Conservation (phyloP, 2,113 vertebrate genomes). For the mouse (Mus musculus) region GRCm39 chr11:93709501-93710000, state of each 20-base stretch:
- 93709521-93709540: not conserved
- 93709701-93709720: not conserved
- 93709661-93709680: not conserved
- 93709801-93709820: not conserved
- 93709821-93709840: not conserved
- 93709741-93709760: not conserved
- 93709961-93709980: no score
- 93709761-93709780: not conserved
- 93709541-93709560: constrained; percentile 7
- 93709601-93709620: not conserved
- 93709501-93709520: not conserved
- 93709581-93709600: not conserved
- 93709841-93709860: no score
- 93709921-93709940: no score
- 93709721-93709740: not conserved
- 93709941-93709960: no score
- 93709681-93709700: not conserved
- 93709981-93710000: not conserved
- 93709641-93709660: not conserved
- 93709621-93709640: not conserved
- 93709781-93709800: not conserved
- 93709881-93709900: no score
- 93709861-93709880: no score
- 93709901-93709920: no score
- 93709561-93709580: constrained; percentile 3